Evolutionary conservation across 2,113 vertebrate species (phyloP), one percentile per base, ranked within the genome.

Genomic region (Chloroceryle aenea): DNA sequence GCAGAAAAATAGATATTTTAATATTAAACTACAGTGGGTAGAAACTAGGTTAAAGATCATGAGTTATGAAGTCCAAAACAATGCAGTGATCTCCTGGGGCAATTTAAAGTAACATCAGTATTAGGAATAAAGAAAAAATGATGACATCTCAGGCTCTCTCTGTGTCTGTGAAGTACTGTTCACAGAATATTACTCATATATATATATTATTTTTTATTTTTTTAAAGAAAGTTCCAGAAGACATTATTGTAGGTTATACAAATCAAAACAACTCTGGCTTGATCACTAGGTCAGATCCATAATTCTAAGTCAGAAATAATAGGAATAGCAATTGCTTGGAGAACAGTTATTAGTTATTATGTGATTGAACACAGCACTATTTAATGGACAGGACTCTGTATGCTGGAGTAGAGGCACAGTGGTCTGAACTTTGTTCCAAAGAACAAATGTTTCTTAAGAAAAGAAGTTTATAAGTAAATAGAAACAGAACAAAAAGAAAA

Each of bases 151-250:
- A 58, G 9, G 12, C 20, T 75, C 23, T 20, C 7, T 82, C 16
- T 85, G 5, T 50, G 85, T 73, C 34, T 74, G 23, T 61, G 27
- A 58, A 5, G 6, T 53, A 72, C 30, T 86, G 13, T 3, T 12
- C 20, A 47, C 12, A 59, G 15, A 3, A 25, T 38, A n/a, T 23
- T 10, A 6, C 5, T 26, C 63, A 5, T 0, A 20, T 26, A 50
- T 50, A 50, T 50, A 25, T 50, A 50, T 29, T 40, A 29, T 32
- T 20, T 56, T 32, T 53, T 53, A 14, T 53, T 50, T 21, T 2
- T 2, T 30, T 26, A 74, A 38, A 6, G 18, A 21, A 75, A 36
- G 7, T 66, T 58, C 2, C 56, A 75, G 16, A 42, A 34, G 2
- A n/a, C 4, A n/a, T 75, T 75, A 29, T 23, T 62, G 7, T 17